These are phyloP conservation scores for Dicrostonyx torquatus DNA, from an alignment of 2,797 vertebrate species.

Conservation along the genomic window DNA sequence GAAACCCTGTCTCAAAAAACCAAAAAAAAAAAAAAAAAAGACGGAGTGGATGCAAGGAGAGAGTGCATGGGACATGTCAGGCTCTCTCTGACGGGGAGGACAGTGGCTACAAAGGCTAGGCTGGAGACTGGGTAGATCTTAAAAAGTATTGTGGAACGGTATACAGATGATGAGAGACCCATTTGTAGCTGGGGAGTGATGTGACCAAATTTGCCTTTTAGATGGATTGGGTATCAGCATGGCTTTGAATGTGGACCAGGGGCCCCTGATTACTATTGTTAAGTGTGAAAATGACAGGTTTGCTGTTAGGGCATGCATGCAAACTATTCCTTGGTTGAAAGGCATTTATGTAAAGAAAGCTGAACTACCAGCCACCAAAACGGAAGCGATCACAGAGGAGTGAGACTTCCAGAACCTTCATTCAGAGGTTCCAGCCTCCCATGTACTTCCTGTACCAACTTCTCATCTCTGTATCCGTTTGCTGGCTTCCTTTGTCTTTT, in stretches of 20 bases:
- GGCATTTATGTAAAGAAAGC: neutral
- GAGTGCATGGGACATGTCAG: accelerated
- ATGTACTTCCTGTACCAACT: too few relatives aligned
- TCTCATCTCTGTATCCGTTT: neutral
- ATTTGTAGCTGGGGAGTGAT: neutral
- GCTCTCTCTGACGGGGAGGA: neutral
- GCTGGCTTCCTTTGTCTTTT: neutral
- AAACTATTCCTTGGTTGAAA: neutral
- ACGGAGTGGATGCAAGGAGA: neutral
- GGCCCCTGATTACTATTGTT: neutral
- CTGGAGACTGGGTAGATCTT: neutral
- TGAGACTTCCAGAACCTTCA: neutral
- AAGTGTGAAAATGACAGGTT: neutral
- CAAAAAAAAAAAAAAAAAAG: too few relatives aligned
- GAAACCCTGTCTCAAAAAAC: too few relatives aligned
- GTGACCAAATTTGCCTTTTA: constrained; percentile 21
- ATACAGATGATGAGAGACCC: neutral
- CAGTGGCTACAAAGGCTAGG: neutral
- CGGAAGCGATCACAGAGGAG: neutral
- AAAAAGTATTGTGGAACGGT: neutral
- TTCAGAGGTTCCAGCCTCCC: neutral
- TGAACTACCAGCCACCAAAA: neutral
- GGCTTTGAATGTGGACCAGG: neutral
- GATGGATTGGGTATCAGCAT: neutral
- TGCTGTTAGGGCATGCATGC: neutral